These are phyloP conservation scores for Patella pellucida DNA, from an alignment of 2,888 invertebrate genomes.

Conservation along the genomic window DNA sequence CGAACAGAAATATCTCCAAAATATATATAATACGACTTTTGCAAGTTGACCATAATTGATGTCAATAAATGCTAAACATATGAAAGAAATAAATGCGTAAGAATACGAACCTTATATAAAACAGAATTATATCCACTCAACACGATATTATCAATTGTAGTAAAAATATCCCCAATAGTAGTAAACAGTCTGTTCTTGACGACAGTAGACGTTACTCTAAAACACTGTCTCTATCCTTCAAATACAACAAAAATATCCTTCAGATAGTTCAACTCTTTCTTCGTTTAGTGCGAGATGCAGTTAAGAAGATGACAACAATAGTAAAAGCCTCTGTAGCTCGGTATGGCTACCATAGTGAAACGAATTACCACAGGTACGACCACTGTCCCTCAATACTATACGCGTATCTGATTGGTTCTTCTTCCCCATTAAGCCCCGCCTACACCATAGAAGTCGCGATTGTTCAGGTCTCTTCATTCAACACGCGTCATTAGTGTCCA, in stretches of 20 bases:
- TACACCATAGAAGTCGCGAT: background rate
- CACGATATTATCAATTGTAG: too few relatives aligned
- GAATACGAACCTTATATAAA: too few relatives aligned
- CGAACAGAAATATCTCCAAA: too few relatives aligned
- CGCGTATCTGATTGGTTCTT: background rate
- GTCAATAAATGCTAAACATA: too few relatives aligned
- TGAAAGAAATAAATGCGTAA: too few relatives aligned
- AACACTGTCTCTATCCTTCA: background rate
- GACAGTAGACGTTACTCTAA: too few relatives aligned
- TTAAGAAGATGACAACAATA: conserved; percentile 9
- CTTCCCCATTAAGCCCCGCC: background rate
- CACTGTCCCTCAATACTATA: background rate
- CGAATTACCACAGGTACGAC: background rate
- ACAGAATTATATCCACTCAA: too few relatives aligned
- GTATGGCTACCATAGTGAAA: background rate
- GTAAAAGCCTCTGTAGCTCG: conserved; percentile 5
- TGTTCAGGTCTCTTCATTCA: background rate
- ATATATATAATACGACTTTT: too few relatives aligned
- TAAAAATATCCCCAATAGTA: too few relatives aligned
- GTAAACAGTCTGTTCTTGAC: too few relatives aligned
- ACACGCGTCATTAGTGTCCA: background rate
- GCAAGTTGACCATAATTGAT: too few relatives aligned
- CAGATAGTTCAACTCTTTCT: background rate
- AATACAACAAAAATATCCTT: background rate
- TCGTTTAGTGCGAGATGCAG: background rate